Percentiles rank a stretch among this genome's conserved stretches.
Evolutionary conservation across 2,888 invertebrate species (phyloP).

Genomic region (Ophraella communa): DNA sequence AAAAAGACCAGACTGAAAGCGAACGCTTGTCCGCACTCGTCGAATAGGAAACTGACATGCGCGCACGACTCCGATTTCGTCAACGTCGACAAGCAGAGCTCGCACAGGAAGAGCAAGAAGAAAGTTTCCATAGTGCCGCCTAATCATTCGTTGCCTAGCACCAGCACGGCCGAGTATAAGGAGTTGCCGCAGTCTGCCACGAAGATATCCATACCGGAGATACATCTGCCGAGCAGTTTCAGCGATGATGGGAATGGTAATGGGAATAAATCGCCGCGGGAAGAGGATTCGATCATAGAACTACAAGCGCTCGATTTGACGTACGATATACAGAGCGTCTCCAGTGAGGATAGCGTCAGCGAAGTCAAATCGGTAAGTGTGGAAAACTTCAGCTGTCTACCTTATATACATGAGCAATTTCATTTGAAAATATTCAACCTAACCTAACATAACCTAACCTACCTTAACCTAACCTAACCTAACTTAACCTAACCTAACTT

Average conservation of each 20-base stretch:
- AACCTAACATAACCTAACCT: too few species aligned
- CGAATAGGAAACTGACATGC: slow-evolving; percentile 57
- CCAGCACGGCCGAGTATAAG: slow-evolving; percentile 55
- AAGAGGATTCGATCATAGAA: slow-evolving; percentile 60
- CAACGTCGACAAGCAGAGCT: slow-evolving; percentile 51
- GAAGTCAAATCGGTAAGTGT: slow-evolving; percentile 22
- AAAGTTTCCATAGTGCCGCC: slow-evolving; percentile 58
- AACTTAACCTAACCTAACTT: too few species aligned
- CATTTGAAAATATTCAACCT: too few species aligned
- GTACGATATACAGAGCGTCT: slow-evolving; percentile 54
- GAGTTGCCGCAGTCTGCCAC: slow-evolving; percentile 50
- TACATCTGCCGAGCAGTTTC: slow-evolving; percentile 47
- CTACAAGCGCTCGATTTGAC: slow-evolving; percentile 57
- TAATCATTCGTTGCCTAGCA: slow-evolving; percentile 56
- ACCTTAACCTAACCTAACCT: too few species aligned
- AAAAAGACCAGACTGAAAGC: slow-evolving; percentile 67
- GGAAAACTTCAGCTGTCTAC: not conserved
- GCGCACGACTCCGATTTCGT: slow-evolving; percentile 50
- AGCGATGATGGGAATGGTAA: slow-evolving; percentile 44
- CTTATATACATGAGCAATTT: too few species aligned
- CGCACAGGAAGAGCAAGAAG: slow-evolving; percentile 52
- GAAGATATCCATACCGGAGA: slow-evolving; percentile 44
- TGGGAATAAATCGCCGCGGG: slow-evolving; percentile 48
- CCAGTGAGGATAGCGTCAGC: slow-evolving; percentile 51
- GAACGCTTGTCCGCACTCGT: slow-evolving; percentile 57